phyloP scores from a whole-genome alignment of 2,113 vertebrate species.

The Athene cunicularia region DNA sequence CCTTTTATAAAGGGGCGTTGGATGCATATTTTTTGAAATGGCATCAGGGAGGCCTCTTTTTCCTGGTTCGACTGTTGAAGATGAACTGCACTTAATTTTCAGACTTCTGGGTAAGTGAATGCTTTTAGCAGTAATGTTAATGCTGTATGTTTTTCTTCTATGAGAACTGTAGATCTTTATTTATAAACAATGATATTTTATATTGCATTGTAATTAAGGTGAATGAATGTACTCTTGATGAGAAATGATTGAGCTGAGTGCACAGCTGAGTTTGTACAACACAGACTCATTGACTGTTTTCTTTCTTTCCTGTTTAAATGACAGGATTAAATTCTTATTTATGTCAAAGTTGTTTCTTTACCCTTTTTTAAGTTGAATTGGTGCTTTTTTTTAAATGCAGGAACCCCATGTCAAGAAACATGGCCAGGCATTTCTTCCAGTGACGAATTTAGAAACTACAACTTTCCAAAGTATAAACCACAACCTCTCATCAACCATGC shows the following conservation, averaged over 20 bases:
- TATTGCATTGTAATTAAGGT: not conserved
- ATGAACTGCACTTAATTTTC: conserved; percentile 98
- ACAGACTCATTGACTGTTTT: not conserved
- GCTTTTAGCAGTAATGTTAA: not conserved
- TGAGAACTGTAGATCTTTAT: not conserved
- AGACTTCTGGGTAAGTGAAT: conserved; percentile 89
- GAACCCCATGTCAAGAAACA: conserved; percentile 93
- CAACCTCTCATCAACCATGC: conserved; percentile 96
- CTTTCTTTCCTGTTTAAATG: not conserved
- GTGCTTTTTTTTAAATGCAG: conserved; percentile 71
- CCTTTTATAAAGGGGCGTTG: conserved; percentile 87
- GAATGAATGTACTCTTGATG: not conserved
- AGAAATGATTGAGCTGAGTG: not conserved
- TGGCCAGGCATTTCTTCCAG: conserved; percentile 95
- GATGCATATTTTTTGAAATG: conserved; percentile 99
- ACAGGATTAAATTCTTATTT: not conserved
- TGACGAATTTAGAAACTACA: conserved; percentile 98
- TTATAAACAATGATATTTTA: not conserved
- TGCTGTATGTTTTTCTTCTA: not conserved
- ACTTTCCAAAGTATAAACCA: conserved; percentile 96
- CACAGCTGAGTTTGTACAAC: not conserved
- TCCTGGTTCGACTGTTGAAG: conserved; percentile 97
- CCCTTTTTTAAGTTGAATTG: not conserved
- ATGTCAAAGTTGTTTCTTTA: not conserved
- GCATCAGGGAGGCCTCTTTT: conserved; percentile 97